Conservation (phyloP, 2,113 vertebrate genomes). For the Sylvia atricapilla region DNA sequence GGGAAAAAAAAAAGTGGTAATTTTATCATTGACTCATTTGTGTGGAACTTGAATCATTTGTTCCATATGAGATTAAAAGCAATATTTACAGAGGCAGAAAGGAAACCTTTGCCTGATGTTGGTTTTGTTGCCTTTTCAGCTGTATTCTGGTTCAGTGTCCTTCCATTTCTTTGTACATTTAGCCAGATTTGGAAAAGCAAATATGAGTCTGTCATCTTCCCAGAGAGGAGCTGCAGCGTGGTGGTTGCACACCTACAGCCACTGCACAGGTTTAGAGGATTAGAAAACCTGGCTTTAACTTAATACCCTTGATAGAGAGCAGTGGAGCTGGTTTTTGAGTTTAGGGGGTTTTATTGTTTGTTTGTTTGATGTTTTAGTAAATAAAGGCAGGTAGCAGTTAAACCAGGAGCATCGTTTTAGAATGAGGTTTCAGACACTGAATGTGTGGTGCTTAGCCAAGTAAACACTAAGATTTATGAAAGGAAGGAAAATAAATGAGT, state of each 20-base stretch:
- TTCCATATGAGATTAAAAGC: neutral
- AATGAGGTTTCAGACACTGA: neutral
- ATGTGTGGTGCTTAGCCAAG: neutral
- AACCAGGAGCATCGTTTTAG: neutral
- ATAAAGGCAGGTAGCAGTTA: neutral
- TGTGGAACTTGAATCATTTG: neutral
- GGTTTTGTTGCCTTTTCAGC: neutral
- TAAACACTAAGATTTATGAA: neutral
- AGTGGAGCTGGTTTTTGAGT: neutral
- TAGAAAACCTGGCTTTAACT: neutral
- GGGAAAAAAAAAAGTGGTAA: neutral
- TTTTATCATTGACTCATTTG: slow-evolving; percentile 17
- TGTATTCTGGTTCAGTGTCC: neutral
- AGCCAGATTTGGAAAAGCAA: neutral
- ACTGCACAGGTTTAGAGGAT: neutral
- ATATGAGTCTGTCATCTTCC: neutral
- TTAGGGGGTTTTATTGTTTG: neutral
- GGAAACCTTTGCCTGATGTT: neutral
- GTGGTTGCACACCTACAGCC: neutral
- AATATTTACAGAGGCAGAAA: neutral
- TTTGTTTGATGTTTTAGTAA: neutral
- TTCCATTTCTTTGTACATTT: neutral
- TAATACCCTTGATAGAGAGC: neutral
- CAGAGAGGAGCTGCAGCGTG: neutral
- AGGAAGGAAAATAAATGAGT: neutral